Conservation (phyloP, 2,797 vertebrate species). For the Pyrocephalus nanus region DNA sequence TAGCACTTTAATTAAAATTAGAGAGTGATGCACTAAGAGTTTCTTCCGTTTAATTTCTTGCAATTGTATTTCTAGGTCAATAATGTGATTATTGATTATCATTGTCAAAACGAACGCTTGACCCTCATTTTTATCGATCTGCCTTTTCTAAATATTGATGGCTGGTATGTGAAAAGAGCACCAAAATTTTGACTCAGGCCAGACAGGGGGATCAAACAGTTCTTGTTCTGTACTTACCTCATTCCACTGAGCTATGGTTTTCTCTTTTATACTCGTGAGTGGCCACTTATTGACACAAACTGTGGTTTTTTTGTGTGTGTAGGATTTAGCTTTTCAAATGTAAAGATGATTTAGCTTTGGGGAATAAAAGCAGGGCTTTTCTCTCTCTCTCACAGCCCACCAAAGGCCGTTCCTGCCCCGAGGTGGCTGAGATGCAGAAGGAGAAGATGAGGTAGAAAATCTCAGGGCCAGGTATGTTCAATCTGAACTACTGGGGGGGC, state of each 20-base stretch:
- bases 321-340: background rate
- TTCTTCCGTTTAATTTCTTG: background rate
- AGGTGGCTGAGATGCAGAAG: background rate
- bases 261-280: background rate
- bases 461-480: background rate
- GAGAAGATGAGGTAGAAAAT: background rate
- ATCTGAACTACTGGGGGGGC: fast-evolving
- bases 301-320: background rate
- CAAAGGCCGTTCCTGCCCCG: background rate
- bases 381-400: fast-evolving
- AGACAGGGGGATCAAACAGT: background rate
- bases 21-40: background rate
- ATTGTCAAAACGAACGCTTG: background rate
- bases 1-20: background rate
- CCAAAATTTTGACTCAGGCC: background rate
- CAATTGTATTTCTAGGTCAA: background rate
- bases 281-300: background rate
- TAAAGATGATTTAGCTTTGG: background rate
- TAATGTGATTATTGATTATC: background rate
- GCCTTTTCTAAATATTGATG: background rate
- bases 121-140: background rate
- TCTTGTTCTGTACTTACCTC: background rate
- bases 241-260: background rate
- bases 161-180: background rate
- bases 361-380: background rate